Base-by-base conservation (phyloP, 2,113 vertebrate genomes). In the Fulmarus glacialis region DNA sequence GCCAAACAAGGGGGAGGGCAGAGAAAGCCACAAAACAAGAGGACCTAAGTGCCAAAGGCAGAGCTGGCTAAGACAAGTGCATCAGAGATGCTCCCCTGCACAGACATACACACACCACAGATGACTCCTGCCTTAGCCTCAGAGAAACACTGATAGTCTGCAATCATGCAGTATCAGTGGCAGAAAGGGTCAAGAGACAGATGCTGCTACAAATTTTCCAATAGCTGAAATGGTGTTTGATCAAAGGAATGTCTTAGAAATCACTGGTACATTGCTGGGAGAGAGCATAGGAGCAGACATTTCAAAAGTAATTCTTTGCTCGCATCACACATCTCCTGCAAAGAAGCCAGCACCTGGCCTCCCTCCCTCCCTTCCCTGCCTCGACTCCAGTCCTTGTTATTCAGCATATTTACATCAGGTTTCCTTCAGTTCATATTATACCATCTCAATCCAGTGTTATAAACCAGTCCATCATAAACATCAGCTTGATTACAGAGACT, bases 401-500 rank as follows among this genome's bases (percentile, higher is more conserved):
- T 89, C 89, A 67, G 15, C 50, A 77, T 75, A 82, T 77, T 92
- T 94, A 89, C 81, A 82, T 88, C 48, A 83, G 83, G 36, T 43
- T 91, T 70, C 89, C 93, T 91, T 56, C 34, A 40, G 72, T 40
- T 85, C 75, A 75, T 53, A 12, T 75, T 68, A 29, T 26, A 34
- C 34, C 93, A 48, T 70, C 94, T 82, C 93, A 93, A 78, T 42
- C 92, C 90, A 75, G 48, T 7, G 52, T 34, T 67, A 73, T 38
- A 42, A 86, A 77, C 36, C 77, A 85, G 77, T 55, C 87, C 92
- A 72, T 91, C 97, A 89, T 32, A 93, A 97, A 58, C 90, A 96
- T 62, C 95, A 78, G 87, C 92, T 93, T 96, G 97, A 98, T 98
- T 97, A 96, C 85, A 93, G 92, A 93, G 92, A 63, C 64, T 21